Conservation (phyloP, 1,140 invertebrate species). For the Cheumatopsyche charites region DNA sequence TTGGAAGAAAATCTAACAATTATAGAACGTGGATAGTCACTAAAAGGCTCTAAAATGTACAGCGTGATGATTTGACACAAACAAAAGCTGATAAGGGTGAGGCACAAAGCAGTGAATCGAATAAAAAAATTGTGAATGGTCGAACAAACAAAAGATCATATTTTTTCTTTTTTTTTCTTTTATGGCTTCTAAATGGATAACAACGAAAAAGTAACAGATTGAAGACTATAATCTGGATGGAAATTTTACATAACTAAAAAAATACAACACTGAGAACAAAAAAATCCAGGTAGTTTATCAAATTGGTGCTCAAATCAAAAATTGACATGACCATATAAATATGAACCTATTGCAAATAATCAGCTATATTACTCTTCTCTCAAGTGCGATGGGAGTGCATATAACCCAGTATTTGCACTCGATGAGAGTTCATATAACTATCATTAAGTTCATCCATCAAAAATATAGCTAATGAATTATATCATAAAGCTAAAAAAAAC, state of each 20-base stretch:
- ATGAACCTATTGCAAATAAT: too few species aligned
- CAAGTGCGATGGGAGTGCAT: too few species aligned
- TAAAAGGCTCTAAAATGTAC: slow-evolving; percentile 18
- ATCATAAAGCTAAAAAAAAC: too few species aligned
- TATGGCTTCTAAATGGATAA: neutral
- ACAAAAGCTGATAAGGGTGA: slow-evolving; percentile 45
- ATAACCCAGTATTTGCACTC: too few species aligned
- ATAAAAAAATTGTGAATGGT: slow-evolving; percentile 27
- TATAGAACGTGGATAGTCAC: slow-evolving; percentile 12
- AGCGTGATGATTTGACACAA: slow-evolving; percentile 40
- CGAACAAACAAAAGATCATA: slow-evolving; percentile 26
- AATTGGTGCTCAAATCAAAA: neutral
- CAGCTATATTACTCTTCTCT: too few species aligned
- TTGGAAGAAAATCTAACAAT: slow-evolving; percentile 19
- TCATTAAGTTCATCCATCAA: too few species aligned
- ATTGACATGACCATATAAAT: slow-evolving; percentile 2
- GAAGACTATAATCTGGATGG: neutral
- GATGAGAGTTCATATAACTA: too few species aligned
- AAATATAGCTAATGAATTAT: too few species aligned
- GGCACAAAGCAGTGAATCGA: slow-evolving; percentile 43
- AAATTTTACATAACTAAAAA: neutral
- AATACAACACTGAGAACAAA: neutral
- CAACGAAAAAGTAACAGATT: too few species aligned
- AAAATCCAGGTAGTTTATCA: slow-evolving; percentile 8
- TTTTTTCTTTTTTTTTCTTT: slow-evolving; percentile 7